Percentiles rank a stretch among this genome's conserved stretches.
phyloP scores from a whole-genome alignment of 2,113 vertebrate genomes.

The Oriolus oriolus region DNA sequence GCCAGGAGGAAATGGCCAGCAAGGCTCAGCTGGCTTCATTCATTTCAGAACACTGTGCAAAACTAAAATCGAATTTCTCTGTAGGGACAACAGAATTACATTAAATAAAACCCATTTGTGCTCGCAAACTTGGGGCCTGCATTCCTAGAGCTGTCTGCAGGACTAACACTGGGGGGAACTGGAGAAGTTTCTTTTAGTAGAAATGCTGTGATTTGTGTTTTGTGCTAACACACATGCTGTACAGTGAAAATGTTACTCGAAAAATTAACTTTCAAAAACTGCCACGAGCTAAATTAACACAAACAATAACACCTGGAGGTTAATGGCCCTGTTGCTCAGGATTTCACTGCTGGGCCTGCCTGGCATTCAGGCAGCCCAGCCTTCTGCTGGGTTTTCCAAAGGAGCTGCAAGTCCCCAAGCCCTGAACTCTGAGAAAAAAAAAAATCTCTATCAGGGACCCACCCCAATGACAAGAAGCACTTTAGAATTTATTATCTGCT shows the following conservation, averaged over 20 bases:
- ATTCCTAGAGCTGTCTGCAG: neutral
- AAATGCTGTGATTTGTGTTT: neutral
- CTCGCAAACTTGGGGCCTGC: neutral
- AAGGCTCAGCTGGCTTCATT: neutral
- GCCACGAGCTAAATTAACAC: neutral
- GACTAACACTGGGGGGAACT: accelerated
- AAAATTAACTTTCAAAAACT: neutral
- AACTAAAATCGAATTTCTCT: neutral
- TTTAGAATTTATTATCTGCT: neutral
- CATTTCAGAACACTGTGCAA: neutral
- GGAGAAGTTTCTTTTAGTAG: neutral
- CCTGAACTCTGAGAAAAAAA: neutral
- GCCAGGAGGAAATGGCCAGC: neutral
- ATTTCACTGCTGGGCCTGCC: neutral
- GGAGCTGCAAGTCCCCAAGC: neutral
- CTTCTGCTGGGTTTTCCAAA: neutral
- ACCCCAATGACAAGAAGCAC: neutral
- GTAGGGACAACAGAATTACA: neutral
- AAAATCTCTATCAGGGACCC: neutral
- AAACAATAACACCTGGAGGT: neutral
- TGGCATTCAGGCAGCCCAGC: neutral
- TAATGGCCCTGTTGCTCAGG: neutral
- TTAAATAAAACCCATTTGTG: neutral
- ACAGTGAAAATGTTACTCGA: neutral
- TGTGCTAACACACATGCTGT: neutral